Percentiles rank a stretch among this genome's conserved stretches.
Evolutionary conservation across 1,140 invertebrate genomes (phyloP).

Genomic region (Drosophila lini): DNA sequence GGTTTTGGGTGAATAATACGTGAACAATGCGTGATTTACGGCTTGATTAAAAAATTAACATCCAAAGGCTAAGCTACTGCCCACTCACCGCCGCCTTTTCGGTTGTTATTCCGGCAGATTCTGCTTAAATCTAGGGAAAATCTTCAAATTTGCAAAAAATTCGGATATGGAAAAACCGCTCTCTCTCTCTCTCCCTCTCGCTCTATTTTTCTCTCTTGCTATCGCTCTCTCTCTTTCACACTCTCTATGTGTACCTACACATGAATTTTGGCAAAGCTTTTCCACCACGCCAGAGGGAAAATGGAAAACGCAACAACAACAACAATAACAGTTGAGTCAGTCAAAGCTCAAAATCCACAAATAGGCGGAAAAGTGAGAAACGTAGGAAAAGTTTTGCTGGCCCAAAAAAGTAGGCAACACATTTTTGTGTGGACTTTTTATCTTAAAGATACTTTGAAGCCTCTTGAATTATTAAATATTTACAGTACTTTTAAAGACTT

Average conservation of each 20-base stretch:
- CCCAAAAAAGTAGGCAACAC: constrained; percentile 21
- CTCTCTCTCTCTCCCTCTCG: neutral
- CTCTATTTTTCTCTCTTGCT: neutral
- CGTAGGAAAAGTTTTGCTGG: constrained; percentile 2
- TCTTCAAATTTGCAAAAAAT: constrained; percentile 7
- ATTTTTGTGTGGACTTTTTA: neutral
- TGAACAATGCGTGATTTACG: neutral
- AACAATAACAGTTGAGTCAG: constrained; percentile 34
- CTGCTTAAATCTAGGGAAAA: constrained; percentile 11
- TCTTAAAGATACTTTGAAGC: neutral
- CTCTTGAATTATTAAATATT: neutral
- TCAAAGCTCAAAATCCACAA: constrained; percentile 46
- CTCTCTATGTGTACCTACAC: constrained; percentile 63
- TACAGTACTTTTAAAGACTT: neutral
- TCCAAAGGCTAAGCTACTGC: constrained; percentile 2
- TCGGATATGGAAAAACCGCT: constrained; percentile 1
- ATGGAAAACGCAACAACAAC: constrained; percentile 16
- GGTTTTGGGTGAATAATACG: neutral
- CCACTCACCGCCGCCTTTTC: constrained; percentile 30
- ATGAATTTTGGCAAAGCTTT: constrained; percentile 69
- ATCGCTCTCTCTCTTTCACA: too few relatives aligned
- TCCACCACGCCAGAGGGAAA: constrained; percentile 30
- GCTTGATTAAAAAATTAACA: neutral
- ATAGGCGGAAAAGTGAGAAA: constrained; percentile 6
- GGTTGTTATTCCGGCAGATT: constrained; percentile 11